Evolutionary conservation across 2,888 invertebrate species (phyloP).

Genomic region (Drosophila leonis): DNA sequence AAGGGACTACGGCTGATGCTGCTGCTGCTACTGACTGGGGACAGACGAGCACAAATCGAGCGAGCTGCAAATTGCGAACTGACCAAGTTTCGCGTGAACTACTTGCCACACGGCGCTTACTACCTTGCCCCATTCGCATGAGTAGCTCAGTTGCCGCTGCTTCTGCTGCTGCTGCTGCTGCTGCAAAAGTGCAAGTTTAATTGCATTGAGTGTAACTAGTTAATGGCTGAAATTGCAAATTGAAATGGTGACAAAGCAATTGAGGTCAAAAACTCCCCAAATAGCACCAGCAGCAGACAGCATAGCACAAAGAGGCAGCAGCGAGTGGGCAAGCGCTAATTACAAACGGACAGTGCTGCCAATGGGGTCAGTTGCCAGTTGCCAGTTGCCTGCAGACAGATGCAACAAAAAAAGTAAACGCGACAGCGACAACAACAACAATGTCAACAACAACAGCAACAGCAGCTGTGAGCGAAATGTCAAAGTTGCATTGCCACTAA

Average conservation of each 20-base stretch:
- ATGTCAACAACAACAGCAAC: conserved; percentile 26
- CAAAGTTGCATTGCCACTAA: conserved; percentile 67
- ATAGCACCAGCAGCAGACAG: conserved; percentile 32
- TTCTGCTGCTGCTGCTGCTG: background rate
- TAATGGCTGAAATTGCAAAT: conserved; percentile 81
- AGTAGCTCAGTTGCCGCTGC: conserved; percentile 1
- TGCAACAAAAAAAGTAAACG: conserved; percentile 37
- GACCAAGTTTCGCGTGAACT: conserved; percentile 43
- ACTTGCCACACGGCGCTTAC: conserved; percentile 43
- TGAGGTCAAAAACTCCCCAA: conserved; percentile 77
- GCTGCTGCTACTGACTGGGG: conserved; percentile 15
- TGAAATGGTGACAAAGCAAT: conserved; percentile 82
- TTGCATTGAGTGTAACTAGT: conserved; percentile 79
- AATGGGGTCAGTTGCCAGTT: conserved; percentile 75
- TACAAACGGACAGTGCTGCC: conserved; percentile 68
- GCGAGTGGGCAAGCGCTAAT: conserved; percentile 49
- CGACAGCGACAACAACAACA: conserved; percentile 4
- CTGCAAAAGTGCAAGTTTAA: conserved; percentile 73
- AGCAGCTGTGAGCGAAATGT: conserved; percentile 66
- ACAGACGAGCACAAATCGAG: conserved; percentile 28
- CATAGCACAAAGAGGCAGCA: background rate
- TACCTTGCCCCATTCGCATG: conserved; percentile 34
- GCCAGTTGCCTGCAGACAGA: conserved; percentile 52
- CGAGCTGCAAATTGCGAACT: conserved; percentile 31
- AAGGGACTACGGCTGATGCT: conserved; percentile 8